Conservation (phyloP, 2,888 invertebrate genomes). For the Calliopum simillimum region DNA sequence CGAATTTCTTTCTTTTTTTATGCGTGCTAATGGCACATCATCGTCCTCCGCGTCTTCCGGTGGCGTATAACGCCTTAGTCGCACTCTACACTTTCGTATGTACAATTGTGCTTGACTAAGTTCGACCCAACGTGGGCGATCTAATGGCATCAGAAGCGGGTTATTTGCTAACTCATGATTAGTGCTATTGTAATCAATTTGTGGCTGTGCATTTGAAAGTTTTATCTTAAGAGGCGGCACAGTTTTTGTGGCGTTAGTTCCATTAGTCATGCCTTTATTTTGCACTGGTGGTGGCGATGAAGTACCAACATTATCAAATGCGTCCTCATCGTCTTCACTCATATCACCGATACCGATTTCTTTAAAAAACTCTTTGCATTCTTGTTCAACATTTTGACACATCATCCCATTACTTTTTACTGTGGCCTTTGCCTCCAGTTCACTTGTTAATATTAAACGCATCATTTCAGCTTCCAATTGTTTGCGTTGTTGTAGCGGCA, state of each 20-base stretch:
- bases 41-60: too few species aligned
- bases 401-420: conserved; percentile 22
- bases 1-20: conserved; percentile 32
- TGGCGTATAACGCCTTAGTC: conserved; percentile 46
- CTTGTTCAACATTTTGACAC: conserved; percentile 34
- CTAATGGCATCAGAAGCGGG: conserved; percentile 38
- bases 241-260: too few species aligned
- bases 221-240: too few species aligned
- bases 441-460: conserved; percentile 49
- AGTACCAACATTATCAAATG: too few species aligned
- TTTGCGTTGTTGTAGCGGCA: conserved; percentile 44
- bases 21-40: conserved; percentile 42
- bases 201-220: too few species aligned
- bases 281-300: too few species aligned
- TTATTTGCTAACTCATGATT: too few species aligned
- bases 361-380: conserved; percentile 49
- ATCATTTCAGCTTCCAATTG: conserved; percentile 55
- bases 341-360: conserved; percentile 49
- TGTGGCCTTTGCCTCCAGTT: conserved; percentile 42
- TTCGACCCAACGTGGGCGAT: conserved; percentile 37
- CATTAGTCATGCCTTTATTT: too few species aligned
- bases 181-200: too few species aligned
- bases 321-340: not conserved
- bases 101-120: conserved; percentile 43
- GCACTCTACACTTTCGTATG: conserved; percentile 44